Percentiles rank a stretch among this genome's conserved stretches.
Evolutionary conservation across 2,888 invertebrate species (phyloP).

Genomic region (Argyra leucocephala): DNA sequence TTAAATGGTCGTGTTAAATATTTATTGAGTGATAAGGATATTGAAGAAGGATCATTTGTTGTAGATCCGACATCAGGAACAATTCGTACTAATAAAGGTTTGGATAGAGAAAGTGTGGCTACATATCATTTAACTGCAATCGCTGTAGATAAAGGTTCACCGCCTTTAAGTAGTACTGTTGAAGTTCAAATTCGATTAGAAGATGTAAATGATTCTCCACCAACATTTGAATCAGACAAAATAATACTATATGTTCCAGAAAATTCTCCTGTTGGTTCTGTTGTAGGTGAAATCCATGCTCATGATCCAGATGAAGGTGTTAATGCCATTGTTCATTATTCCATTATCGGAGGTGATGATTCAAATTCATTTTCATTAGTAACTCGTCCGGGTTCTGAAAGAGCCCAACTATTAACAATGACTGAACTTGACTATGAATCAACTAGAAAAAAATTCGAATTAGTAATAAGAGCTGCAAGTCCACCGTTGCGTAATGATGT

Average conservation of each 20-base stretch:
- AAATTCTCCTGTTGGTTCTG: slow-evolving; percentile 92
- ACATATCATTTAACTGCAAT: slow-evolving; percentile 75
- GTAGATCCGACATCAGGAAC: slow-evolving; percentile 89
- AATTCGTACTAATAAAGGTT: slow-evolving; percentile 73
- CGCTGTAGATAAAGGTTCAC: slow-evolving; percentile 83
- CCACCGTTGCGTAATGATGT: slow-evolving; percentile 83
- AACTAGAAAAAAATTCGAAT: slow-evolving; percentile 77
- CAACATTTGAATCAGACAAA: slow-evolving; percentile 78
- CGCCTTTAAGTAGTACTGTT: slow-evolving; percentile 58
- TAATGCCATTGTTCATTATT: slow-evolving; percentile 86
- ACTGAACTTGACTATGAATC: slow-evolving; percentile 93
- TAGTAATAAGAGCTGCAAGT: slow-evolving; percentile 82
- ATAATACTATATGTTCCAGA: slow-evolving; percentile 83
- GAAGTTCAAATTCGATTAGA: slow-evolving; percentile 73
- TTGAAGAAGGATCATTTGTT: slow-evolving; percentile 81
- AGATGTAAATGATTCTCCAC: slow-evolving; percentile 84
- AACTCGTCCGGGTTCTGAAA: slow-evolving; percentile 69
- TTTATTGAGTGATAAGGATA: slow-evolving; percentile 59
- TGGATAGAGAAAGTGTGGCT: slow-evolving; percentile 85
- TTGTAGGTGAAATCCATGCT: slow-evolving; percentile 82
- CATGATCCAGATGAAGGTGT: slow-evolving; percentile 87
- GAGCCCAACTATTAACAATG: slow-evolving; percentile 79
- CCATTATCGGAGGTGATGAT: slow-evolving; percentile 88
- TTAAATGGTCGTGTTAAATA: slow-evolving; percentile 81
- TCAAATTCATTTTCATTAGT: slow-evolving; percentile 75